Evolutionary conservation across 2,113 vertebrate genomes (phyloP).

Genomic region (Galemys pyrenaicus): DNA sequence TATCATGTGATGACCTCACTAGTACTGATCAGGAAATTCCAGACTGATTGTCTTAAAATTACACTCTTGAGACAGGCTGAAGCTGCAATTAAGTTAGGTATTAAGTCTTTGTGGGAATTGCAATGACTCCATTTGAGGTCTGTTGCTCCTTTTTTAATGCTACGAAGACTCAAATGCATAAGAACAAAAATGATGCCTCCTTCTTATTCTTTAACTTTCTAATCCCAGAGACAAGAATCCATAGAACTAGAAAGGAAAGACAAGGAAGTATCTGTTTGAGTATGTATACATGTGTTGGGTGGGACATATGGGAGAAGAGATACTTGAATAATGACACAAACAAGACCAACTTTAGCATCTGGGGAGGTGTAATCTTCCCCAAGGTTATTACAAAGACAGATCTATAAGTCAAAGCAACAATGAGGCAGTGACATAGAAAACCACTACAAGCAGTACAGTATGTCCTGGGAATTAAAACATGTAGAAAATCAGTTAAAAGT

Average conservation of each 20-base stretch:
- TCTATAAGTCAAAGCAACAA: neutral
- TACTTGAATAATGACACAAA: neutral
- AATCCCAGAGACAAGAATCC: neutral
- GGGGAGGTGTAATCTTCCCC: neutral
- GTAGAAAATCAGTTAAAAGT: neutral
- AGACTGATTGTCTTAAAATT: neutral
- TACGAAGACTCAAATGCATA: neutral
- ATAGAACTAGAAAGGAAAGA: neutral
- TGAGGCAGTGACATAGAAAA: neutral
- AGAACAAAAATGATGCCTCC: neutral
- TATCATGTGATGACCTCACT: neutral
- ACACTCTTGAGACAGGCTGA: neutral
- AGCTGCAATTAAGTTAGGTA: neutral
- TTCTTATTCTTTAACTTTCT: neutral
- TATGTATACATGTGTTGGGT: neutral
- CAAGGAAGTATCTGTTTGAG: neutral
- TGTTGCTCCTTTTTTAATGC: neutral
- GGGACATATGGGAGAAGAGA: neutral
- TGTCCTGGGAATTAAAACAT: neutral
- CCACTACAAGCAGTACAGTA: neutral
- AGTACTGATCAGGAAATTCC: neutral
- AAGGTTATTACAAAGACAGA: neutral
- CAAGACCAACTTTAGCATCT: neutral
- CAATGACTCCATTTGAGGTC: neutral
- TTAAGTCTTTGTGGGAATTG: neutral